Evolutionary conservation across 2,113 vertebrate genomes (phyloP), one percentile per base, ranked within the genome.

Genomic region (Oplegnathus fasciatus): DNA sequence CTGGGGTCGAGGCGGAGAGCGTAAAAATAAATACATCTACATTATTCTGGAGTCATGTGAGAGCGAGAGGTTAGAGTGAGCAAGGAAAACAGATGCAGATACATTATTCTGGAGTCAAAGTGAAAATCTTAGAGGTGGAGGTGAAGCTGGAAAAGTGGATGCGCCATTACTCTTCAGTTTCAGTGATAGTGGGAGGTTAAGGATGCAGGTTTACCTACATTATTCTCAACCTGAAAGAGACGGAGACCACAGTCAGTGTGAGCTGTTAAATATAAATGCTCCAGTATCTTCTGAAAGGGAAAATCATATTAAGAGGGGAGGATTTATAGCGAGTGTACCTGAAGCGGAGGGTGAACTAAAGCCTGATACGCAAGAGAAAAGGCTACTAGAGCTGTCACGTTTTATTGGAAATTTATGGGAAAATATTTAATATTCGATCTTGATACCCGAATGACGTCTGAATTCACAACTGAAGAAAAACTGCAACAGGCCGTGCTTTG

Each of bases 11-110:
- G 77, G 69, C 30, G 1, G 50, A 9, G 32, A 5, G 44, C 4
- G 79, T 28, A 58, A 58, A 73, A 77, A 83, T 80, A 91, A 83
- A 91, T 72, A 74, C 81, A 67, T 85, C 90, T 79, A 89, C 89
- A 92, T 93, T 92, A 92, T 88, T 80, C 62, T 73, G 61, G 40
- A 83, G 86, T 72, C 77, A 70, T 22, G 70, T 2, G 79, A 76
- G 86, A 86, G 77, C 67, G 28, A 71, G 82, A 86, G 89, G 89
- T 90, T 30, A 84, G 83, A 28, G 46, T 3, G 61, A 69, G 69
- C 32, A 2, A 61, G 71, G 71, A 83, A 86, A 90, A 89, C 85
- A 80, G 42, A 90, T 88, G 88, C 85, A 86, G 88, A 79, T 66
- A 26, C 83, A 79, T 90, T 88, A 83, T 83, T 86, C 66, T 80